Conservation (phyloP, 2,888 invertebrate species). For the Cephalotes varians region DNA sequence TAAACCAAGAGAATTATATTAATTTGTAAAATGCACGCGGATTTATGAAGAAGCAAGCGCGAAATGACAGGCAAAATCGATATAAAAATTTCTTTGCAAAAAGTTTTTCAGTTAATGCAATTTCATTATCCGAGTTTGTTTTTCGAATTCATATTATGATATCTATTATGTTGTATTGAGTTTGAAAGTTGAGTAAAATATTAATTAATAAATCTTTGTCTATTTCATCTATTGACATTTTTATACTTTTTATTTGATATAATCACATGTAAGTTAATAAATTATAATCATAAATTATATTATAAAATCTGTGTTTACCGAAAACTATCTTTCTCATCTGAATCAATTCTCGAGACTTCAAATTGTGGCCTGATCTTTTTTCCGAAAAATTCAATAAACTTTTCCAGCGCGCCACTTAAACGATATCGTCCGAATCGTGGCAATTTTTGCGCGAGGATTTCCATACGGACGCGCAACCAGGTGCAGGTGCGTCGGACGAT, state of each 20-base stretch:
- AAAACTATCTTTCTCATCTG: not conserved
- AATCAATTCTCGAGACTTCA: conserved; percentile 30
- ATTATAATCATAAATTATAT: conserved; percentile 16
- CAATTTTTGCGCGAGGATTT: conserved; percentile 76
- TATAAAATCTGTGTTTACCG: not conserved
- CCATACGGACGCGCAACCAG: conserved; percentile 69
- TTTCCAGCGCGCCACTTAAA: conserved; percentile 74
- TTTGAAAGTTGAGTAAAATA: not conserved
- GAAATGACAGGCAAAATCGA: not conserved
- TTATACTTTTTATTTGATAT: not conserved
- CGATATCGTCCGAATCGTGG: conserved; percentile 81
- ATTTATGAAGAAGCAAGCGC: not conserved
- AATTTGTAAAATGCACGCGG: conserved; percentile 7
- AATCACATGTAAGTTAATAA: not conserved
- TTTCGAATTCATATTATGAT: not conserved
- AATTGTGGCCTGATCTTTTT: conserved; percentile 59
- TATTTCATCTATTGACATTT: not conserved
- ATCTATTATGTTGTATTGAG: not conserved
- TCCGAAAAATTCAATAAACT: conserved; percentile 80
- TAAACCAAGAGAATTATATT: conserved; percentile 21
- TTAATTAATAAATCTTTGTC: not conserved
- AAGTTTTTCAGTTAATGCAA: not conserved
- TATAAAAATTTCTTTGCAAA: not conserved
- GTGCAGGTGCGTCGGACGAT: conserved; percentile 83
- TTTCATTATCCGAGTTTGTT: not conserved